Evolutionary conservation across 2,113 vertebrate species (phyloP), one percentile per base, ranked within the genome.

Genomic region (Cephalopholis sonnerati): DNA sequence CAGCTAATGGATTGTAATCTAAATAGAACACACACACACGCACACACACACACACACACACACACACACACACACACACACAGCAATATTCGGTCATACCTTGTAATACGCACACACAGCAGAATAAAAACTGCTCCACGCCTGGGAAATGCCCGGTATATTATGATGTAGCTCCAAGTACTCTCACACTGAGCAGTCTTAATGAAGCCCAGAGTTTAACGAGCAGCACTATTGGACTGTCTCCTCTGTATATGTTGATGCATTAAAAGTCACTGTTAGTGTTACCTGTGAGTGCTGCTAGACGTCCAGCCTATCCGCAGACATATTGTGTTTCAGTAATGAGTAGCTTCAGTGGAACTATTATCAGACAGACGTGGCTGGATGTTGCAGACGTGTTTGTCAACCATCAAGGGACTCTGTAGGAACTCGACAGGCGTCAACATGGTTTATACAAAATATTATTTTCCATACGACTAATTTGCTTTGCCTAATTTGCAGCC

Each of bases 1-100:
- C 24, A 66, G 74, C 51, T 55, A 77, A 66, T 66, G 62, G 74
- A 77, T 55, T 46, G 32, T 55, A 65, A 59, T 78, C 41, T 50
- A 59, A 44, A 68, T 67, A 66, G 25, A 48, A 59, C 64, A 59
- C 65, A 51, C 57, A 27, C 54, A 57, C 54, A 55, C n/a, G 24
- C 53, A 54, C 51, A 54, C 51, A 24, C 58, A 27, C 54, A 57
- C 54, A 55, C n/a, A 55, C 53, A 54, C 51, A 54, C 51, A 24
- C 58, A 57, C 61, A 65, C 41, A 46, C 62, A 64, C 51, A 54
- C 54, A 25, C 12, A 57, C 25, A 73, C 41, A 73, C 39, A 61
- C 6, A 24, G 46, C 46, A 50, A 51, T 51, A 74, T 53, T 74
- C 72, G 51, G 22, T 39, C 72, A 18, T 39, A 63, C 25, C 29